A percentile compares a stretch with the other conserved stretches of the same genome.
phyloP scores from a whole-genome alignment of 2,888 invertebrate genomes.

The Hypomecis atomaria region DNA sequence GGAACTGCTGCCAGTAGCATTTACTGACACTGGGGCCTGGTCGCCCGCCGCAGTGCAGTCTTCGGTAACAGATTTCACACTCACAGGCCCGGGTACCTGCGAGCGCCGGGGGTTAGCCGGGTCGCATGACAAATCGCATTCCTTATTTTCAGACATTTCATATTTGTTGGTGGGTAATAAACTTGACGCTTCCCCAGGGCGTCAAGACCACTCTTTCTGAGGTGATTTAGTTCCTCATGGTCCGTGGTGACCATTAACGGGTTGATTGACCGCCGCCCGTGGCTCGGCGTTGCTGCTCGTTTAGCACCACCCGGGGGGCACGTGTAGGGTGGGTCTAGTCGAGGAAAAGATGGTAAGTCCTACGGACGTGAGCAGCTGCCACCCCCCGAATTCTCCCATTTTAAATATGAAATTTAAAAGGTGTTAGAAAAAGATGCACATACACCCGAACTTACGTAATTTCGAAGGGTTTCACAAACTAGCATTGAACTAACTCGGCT shows the following conservation, averaged over 20 bases:
- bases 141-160: constrained; percentile 19
- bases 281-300: constrained; percentile 25
- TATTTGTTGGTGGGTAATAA: constrained; percentile 5
- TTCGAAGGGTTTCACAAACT: too few relatives aligned
- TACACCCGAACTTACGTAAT: too few relatives aligned
- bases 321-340: constrained; percentile 10
- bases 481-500: too few relatives aligned
- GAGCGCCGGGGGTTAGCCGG: constrained; percentile 26
- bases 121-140: constrained; percentile 23
- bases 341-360: constrained; percentile 19
- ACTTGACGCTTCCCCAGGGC: constrained; percentile 13
- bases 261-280: constrained; percentile 22
- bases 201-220: constrained; percentile 11
- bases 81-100: constrained; percentile 11
- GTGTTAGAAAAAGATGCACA: too few relatives aligned
- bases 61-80: constrained; percentile 26
- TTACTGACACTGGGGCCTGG: constrained; percentile 25
- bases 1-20: constrained; percentile 27
- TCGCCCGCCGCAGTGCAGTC: constrained; percentile 22
- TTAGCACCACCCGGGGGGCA: constrained; percentile 17
- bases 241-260: constrained; percentile 4
- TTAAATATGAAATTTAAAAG: too few relatives aligned
- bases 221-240: constrained; percentile 14
- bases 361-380: constrained; percentile 16
- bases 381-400: too few relatives aligned